Evolutionary conservation across 2,797 vertebrate species (phyloP).

Genomic region (Borostomias antarcticus): DNA sequence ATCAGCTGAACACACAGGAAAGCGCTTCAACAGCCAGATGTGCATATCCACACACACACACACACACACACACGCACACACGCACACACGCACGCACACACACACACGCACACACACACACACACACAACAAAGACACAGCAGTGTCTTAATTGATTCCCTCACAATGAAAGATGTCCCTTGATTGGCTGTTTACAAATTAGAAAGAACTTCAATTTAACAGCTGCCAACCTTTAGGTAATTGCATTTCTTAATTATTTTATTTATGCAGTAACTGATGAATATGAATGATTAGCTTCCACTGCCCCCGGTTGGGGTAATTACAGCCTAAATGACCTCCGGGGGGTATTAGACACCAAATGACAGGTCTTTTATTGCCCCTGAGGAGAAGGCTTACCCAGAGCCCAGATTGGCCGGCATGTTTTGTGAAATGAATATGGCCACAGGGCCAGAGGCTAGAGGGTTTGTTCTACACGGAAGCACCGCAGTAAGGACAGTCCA

Average conservation of each 20-base stretch:
- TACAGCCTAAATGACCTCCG: conserved; percentile 47
- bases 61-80: no score
- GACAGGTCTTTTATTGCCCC: conserved; percentile 42
- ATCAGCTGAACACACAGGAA: neutral
- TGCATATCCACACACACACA: no score
- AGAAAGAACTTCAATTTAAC: conserved; percentile 33
- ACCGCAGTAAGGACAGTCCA: conserved; percentile 21
- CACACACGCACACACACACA: no score
- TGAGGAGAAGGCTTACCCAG: conserved; percentile 25
- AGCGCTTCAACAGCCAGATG: no score
- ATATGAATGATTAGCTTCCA: conserved; percentile 37
- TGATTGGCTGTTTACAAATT: conserved; percentile 40
- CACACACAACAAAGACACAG: no score
- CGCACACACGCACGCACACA: no score
- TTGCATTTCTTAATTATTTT: conserved; percentile 36
- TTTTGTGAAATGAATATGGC: conserved; percentile 40
- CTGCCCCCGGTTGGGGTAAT: conserved; percentile 35
- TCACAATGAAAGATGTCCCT: no score
- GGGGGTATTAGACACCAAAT: conserved; percentile 41
- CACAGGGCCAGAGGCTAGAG: conserved; percentile 26
- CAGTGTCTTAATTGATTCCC: no score
- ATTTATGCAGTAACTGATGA: conserved; percentile 48
- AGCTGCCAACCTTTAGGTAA: conserved; percentile 21
- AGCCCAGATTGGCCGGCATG: conserved; percentile 32
- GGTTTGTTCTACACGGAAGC: conserved; percentile 17